These are phyloP conservation scores for Porites evermanni DNA, from an alignment of 92 coral and sea anemone species.

Conservation along the genomic window DNA sequence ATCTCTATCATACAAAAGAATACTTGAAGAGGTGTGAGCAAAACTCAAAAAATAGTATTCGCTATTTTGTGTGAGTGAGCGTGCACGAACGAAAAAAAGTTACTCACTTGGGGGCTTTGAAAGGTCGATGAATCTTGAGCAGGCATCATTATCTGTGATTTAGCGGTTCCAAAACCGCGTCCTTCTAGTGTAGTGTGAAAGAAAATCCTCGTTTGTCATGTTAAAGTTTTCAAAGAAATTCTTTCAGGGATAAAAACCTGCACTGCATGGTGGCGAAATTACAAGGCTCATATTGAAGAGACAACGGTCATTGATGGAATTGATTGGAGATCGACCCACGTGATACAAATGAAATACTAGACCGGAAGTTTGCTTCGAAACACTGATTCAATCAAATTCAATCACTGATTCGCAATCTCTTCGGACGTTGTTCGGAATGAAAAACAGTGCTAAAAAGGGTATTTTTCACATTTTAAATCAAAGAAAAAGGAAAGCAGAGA, in stretches of 20 bases:
- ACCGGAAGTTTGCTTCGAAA: slow-evolving; percentile 1
- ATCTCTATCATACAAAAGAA: neutral
- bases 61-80: neutral
- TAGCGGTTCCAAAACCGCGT: slow-evolving; percentile 12
- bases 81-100: neutral
- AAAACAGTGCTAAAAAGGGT: too few species aligned
- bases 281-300: slow-evolving; percentile 22
- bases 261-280: neutral
- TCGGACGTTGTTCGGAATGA: too few species aligned
- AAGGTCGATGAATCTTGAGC: slow-evolving; percentile 27
- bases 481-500: too few species aligned
- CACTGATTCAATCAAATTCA: neutral
- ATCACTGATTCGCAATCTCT: too few species aligned
- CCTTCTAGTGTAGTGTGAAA: neutral
- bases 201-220: slow-evolving; percentile 18
- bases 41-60: neutral
- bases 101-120: slow-evolving; percentile 38
- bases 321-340: slow-evolving; percentile 24
- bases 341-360: neutral
- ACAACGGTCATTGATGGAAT: neutral
- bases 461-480: too few species aligned
- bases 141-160: slow-evolving; percentile 46
- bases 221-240: neutral
- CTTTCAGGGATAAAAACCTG: neutral
- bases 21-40: neutral